A percentile compares a stretch with the other conserved stretches of the same genome.
phyloP scores from a whole-genome alignment of 2,888 invertebrate species.

The Callimorpha dominula region DNA sequence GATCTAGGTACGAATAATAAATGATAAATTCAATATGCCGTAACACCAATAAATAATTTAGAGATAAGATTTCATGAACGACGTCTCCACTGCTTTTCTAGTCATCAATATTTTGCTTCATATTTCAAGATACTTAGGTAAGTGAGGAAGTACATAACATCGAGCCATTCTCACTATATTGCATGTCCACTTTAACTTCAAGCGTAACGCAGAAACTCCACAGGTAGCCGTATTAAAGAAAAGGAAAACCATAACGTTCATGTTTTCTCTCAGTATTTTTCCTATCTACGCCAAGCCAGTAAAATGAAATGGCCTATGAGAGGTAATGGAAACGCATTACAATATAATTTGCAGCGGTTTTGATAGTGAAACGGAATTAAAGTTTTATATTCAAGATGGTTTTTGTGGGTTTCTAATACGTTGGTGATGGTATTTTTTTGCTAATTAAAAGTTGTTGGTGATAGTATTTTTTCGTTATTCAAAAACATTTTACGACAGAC shows the following conservation, averaged over 20 bases:
- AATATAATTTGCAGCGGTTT: constrained; percentile 71
- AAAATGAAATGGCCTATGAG: constrained; percentile 72
- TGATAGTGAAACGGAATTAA: constrained; percentile 50
- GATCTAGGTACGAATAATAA: no score
- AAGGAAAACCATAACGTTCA: constrained; percentile 55
- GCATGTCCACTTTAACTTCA: constrained; percentile 50
- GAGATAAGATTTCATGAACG: not conserved
- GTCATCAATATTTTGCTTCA: not conserved
- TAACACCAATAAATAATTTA: not conserved
- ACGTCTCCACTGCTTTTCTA: not conserved
- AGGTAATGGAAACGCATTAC: constrained; percentile 71
- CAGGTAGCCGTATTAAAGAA: constrained; percentile 58
- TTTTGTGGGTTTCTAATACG: no score
- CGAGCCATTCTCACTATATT: constrained; percentile 28
- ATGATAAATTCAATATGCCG: not conserved
- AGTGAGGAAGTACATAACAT: constrained; percentile 16
- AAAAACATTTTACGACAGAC: no score
- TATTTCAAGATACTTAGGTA: not conserved
- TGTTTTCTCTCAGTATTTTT: constrained; percentile 65
- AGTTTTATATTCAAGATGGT: constrained; percentile 17
- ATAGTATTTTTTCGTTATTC: no score
- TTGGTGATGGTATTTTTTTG: no score
- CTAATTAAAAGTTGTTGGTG: no score
- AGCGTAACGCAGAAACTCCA: constrained; percentile 54
- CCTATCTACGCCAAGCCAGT: constrained; percentile 60